Conservation (phyloP, 2,113 vertebrate genomes). For the Vombatus ursinus region DNA sequence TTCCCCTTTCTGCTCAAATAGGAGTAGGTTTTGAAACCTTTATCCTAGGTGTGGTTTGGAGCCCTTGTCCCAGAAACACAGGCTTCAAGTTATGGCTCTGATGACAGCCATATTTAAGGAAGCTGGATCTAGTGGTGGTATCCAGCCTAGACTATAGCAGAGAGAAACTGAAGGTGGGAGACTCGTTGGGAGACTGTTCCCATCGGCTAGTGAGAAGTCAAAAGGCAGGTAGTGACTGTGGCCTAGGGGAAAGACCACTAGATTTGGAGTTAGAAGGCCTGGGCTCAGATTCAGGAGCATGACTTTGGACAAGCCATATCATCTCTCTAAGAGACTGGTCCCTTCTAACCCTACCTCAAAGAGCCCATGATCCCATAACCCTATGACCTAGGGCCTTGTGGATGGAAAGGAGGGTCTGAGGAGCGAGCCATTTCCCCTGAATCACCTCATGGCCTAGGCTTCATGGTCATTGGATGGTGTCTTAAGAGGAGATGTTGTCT, state of each 20-base stretch:
- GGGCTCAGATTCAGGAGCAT: neutral
- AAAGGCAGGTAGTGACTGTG: neutral
- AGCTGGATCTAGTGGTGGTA: neutral
- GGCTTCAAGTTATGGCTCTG: neutral
- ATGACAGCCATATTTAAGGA: neutral
- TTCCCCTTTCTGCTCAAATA: neutral
- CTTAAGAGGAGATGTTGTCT: neutral
- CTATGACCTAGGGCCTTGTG: neutral
- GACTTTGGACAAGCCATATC: neutral
- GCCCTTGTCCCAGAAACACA: neutral
- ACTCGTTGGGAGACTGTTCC: neutral
- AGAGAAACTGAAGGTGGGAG: neutral
- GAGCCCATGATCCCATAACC: neutral
- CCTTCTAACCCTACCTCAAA: neutral
- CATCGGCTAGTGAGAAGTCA: neutral
- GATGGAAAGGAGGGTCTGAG: neutral
- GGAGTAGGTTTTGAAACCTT: neutral
- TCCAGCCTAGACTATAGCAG: neutral
- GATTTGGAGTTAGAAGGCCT: neutral
- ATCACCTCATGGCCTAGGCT: neutral
- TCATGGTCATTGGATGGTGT: neutral
- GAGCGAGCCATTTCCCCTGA: neutral
- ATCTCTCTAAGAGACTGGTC: neutral
- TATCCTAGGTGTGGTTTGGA: neutral
- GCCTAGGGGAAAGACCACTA: neutral